Evolutionary conservation across 2,888 invertebrate genomes (phyloP).

Genomic region (Torymus texanus): DNA sequence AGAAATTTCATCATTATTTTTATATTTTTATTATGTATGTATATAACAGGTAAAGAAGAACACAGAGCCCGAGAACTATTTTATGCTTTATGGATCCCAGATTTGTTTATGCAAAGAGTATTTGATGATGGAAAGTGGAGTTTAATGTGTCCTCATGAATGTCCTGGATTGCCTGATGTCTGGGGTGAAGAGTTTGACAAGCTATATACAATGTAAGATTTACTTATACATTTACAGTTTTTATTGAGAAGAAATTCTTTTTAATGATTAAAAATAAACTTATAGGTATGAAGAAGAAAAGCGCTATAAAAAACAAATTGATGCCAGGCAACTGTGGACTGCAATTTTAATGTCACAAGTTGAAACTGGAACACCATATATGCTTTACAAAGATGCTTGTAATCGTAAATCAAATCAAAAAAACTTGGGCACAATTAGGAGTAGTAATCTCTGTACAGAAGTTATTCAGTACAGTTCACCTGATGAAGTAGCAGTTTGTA

Average conservation of each 20-base stretch:
- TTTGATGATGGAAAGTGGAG: constrained; percentile 92
- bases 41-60: constrained; percentile 87
- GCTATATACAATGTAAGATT: constrained; percentile 83
- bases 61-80: constrained; percentile 95
- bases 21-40: too few species aligned
- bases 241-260: too few species aligned
- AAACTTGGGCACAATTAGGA: constrained; percentile 98
- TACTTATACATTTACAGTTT: constrained; percentile 7
- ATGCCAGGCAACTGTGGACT: constrained; percentile 94
- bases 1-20: too few species aligned
- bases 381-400: constrained; percentile 97
- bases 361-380: constrained; percentile 98
- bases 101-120: constrained; percentile 97
- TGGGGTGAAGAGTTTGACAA: constrained; percentile 97
- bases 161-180: constrained; percentile 91
- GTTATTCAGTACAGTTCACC: constrained; percentile 94
- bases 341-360: constrained; percentile 96
- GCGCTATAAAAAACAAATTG: constrained; percentile 81
- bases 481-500: constrained; percentile 98
- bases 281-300: constrained; percentile 87
- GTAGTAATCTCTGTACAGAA: constrained; percentile 98
- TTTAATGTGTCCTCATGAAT: constrained; percentile 96
- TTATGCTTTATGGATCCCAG: constrained; percentile 98
- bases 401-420: constrained; percentile 98
- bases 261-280: neutral